These are phyloP conservation scores for Epizoanthus ramosus DNA, from an alignment of 92 coral and sea anemone species.

Conservation along the genomic window DNA sequence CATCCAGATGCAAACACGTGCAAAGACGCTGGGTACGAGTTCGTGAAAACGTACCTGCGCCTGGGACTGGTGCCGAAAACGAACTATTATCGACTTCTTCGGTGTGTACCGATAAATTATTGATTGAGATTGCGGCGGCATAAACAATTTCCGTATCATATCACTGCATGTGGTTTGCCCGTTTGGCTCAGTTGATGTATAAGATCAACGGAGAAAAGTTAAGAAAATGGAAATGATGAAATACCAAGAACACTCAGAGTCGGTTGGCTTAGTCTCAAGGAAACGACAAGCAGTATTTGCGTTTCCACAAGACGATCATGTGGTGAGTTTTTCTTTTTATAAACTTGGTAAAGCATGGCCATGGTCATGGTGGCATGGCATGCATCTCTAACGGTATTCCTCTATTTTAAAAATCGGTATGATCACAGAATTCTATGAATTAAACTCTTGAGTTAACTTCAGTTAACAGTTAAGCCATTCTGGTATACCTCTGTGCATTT, in stretches of 20 bases:
- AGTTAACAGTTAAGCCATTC: too few species aligned
- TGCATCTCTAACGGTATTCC: too few species aligned
- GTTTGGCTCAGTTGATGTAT: neutral
- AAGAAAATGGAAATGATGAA: slow-evolving; percentile 19
- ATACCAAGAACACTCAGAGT: neutral
- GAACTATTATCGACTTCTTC: slow-evolving; percentile 7
- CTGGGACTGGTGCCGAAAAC: neutral
- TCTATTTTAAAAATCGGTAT: too few species aligned
- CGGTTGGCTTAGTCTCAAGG: slow-evolving; percentile 12
- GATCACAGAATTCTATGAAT: too few species aligned
- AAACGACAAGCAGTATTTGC: slow-evolving; percentile 27
- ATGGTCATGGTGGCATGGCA: too few species aligned
- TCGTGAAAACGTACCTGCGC: neutral
- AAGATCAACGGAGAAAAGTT: neutral
- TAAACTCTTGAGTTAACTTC: too few species aligned
- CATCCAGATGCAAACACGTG: neutral
- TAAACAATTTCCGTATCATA: neutral
- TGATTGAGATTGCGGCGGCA: slow-evolving; percentile 18
- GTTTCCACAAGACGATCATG: slow-evolving; percentile 13
- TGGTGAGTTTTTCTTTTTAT: neutral
- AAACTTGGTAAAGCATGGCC: too few species aligned
- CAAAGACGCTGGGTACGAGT: neutral
- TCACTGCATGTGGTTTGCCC: neutral
- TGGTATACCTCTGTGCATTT: too few species aligned
- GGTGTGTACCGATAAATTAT: neutral